Conservation (phyloP, 2,888 invertebrate species). For the Andrena camellia region DNA sequence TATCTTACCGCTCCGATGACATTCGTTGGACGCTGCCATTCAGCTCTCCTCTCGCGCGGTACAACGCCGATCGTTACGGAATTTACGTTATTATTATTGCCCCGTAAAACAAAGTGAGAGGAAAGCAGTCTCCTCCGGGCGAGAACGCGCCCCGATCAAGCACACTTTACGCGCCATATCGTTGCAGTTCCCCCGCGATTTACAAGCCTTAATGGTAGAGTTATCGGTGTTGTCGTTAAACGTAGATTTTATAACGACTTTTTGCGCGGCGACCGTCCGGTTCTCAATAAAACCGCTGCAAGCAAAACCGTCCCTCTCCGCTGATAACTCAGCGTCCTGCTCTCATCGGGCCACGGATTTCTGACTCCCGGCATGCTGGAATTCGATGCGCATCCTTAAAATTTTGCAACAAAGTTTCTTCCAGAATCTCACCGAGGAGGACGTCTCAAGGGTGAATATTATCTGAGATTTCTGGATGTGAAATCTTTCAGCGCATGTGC, state of each 20-base stretch:
- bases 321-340: slow-evolving; percentile 26
- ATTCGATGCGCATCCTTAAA: not conserved
- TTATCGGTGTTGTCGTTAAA: slow-evolving; percentile 58
- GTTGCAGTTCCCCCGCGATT: slow-evolving; percentile 49
- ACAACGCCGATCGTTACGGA: slow-evolving; percentile 46
- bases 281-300: slow-evolving; percentile 47
- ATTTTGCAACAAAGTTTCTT: not conserved
- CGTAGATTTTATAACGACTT: slow-evolving; percentile 52
- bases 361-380: slow-evolving; percentile 20
- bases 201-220: slow-evolving; percentile 58
- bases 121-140: slow-evolving; percentile 12
- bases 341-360: slow-evolving; percentile 32
- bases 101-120: slow-evolving; percentile 62
- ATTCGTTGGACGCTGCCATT: slow-evolving; percentile 63
- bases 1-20: slow-evolving; percentile 54
- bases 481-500: not conserved
- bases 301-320: slow-evolving; percentile 29
- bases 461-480: not conserved
- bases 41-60: slow-evolving; percentile 32
- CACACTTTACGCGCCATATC: slow-evolving; percentile 54
- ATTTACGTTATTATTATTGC: slow-evolving; percentile 69
- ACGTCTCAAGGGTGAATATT: not conserved
- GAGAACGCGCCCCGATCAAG: slow-evolving; percentile 36
- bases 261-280: slow-evolving; percentile 30
- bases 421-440: not conserved